These are phyloP conservation scores for Bugulina stolonifera DNA, from an alignment of 2,888 invertebrate species.

Conservation along the genomic window DNA sequence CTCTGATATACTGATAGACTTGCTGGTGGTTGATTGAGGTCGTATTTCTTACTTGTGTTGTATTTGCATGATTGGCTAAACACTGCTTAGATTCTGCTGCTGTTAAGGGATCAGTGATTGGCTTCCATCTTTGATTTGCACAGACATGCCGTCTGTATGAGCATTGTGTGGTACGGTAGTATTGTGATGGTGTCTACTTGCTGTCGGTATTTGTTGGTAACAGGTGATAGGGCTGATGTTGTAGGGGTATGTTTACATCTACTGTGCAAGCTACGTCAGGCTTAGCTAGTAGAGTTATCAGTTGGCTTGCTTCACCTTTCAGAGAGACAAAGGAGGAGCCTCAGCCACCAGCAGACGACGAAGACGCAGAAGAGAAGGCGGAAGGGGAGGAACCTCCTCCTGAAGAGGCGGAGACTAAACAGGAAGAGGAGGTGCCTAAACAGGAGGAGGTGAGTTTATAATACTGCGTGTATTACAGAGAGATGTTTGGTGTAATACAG, in stretches of 20 bases:
- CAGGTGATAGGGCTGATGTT: constrained; percentile 3
- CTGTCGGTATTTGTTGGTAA: neutral
- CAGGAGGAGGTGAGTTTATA: constrained; percentile 58
- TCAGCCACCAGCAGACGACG: neutral
- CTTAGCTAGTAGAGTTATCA: constrained; percentile 13
- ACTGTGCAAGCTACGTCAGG: constrained; percentile 7
- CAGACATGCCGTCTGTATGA: too few relatives aligned
- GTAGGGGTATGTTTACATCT: constrained; percentile 10
- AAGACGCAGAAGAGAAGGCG: neutral
- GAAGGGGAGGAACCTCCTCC: neutral
- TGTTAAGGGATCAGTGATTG: too few relatives aligned
- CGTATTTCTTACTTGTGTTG: too few relatives aligned
- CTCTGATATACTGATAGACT: too few relatives aligned
- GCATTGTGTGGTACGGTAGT: too few relatives aligned
- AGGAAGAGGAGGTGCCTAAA: constrained; percentile 33
- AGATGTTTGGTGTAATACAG: too few relatives aligned
- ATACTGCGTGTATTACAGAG: too few relatives aligned
- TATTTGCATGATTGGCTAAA: too few relatives aligned
- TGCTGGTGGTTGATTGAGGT: too few relatives aligned
- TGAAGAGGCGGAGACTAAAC: neutral
- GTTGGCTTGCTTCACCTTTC: constrained; percentile 23
- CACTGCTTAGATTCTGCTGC: too few relatives aligned
- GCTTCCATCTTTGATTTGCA: too few relatives aligned
- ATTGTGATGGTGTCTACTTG: too few relatives aligned
- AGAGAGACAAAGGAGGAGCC: neutral